These are phyloP conservation scores for Leucophora obtusa DNA, from an alignment of 2,888 invertebrate species.

Conservation along the genomic window DNA sequence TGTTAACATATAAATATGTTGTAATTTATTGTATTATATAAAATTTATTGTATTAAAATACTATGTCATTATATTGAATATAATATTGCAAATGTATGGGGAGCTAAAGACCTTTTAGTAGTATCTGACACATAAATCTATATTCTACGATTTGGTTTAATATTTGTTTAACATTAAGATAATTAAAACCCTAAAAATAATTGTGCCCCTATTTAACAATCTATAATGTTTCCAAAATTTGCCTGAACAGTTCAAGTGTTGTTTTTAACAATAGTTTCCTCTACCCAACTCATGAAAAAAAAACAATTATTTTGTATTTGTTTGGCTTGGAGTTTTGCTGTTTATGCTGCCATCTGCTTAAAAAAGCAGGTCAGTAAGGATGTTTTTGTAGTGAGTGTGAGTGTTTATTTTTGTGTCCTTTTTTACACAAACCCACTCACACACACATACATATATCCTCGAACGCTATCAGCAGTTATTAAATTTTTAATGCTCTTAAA, in stretches of 20 bases:
- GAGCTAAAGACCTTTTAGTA: too few relatives aligned
- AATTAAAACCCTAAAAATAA: too few relatives aligned
- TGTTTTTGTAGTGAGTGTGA: neutral
- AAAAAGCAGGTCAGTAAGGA: constrained; percentile 24
- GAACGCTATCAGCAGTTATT: constrained; percentile 54
- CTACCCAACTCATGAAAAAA: neutral
- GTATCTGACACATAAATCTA: too few relatives aligned
- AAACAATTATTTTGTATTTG: neutral
- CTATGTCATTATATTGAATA: too few relatives aligned
- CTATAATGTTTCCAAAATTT: too few relatives aligned
- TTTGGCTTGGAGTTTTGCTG: constrained; percentile 15
- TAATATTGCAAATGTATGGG: too few relatives aligned
- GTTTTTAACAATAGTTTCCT: neutral
- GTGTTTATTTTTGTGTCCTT: neutral
- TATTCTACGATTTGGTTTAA: too few relatives aligned
- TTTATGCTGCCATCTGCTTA: constrained; percentile 12
- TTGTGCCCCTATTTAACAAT: too few relatives aligned
- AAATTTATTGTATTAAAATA: too few relatives aligned
- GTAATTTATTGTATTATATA: too few relatives aligned
- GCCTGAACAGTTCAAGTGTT: neutral
- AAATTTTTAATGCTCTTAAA: constrained; percentile 36
- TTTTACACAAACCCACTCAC: neutral
- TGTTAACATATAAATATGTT: too few relatives aligned
- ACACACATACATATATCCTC: neutral
- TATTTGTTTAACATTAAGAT: too few relatives aligned